Evolutionary conservation across 1,140 invertebrate genomes (phyloP), one percentile per base, ranked within the genome.

Genomic region (Drosophila ogumai): DNA sequence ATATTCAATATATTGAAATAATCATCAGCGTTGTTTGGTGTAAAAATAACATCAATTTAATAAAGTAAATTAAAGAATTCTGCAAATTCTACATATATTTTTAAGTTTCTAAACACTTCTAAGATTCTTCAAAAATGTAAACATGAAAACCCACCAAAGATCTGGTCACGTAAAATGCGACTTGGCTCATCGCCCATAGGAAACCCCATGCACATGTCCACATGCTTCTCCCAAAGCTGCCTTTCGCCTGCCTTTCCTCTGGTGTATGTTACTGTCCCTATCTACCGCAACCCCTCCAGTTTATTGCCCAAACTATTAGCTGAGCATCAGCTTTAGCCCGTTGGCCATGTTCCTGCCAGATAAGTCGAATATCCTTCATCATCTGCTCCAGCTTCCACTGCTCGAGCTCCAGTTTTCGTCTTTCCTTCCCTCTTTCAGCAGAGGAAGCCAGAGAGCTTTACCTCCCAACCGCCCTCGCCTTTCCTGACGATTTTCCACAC

Each of bases 301-400:
- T 69, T 63, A 71, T 36, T 61, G 46, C 61, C 58, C 60, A 67
- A 58, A 73, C 64, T 75, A 79, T 78, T 78, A 78, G 75, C 75
- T 63, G 50, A 68, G 74, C 74, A 54, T 60, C 58, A 61, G 75
- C 75, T 63, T 57, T 56, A n/a, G 57, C 68, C 80, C 76, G 54
- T 47, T 77, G 80, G 84, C 68, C 72, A 84, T 87, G 82, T 80
- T 80, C 71, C 69, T 47, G 61, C 17, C 79, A 87, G 84, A 82
- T 88, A 88, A 82, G 80, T 77, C 60, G 76, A 74, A 82, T 75
- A 68, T 88, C 66, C 79, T 75, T 31, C 63, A 50, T 72, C 68
- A 59, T 72, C 63, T 58, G 60, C 57, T 60, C 41, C 58, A 43
- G 43, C 58, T 55, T 28, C 49, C 44, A 50, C 49, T 61, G 79